Base-by-base conservation (phyloP, 2,113 vertebrate genomes). In the Azemiops feae region DNA sequence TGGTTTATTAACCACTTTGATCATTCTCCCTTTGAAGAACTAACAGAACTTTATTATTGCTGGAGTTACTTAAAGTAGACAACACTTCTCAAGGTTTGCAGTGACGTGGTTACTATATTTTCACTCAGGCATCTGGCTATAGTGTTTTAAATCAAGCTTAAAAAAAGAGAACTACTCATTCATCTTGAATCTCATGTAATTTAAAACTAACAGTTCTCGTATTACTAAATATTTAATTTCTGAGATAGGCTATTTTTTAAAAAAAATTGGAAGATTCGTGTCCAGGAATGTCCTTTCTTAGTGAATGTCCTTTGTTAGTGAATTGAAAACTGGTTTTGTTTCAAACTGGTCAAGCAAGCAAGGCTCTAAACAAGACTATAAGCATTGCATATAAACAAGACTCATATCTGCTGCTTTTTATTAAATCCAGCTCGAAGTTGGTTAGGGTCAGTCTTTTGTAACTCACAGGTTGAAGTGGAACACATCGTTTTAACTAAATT, bases 201-300 rank as follows among this genome's bases (percentile, higher is more conserved):
- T 87, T 58, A 58, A 60, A 50, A 87, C n/a, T 85, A 60, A 55
- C 27, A n/a, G 10, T 47, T 14, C 11, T 54, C 39, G 86, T 25
- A 86, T 58, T 27, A 60, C 27, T 85, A 87, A 87, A 60, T 87
- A 27, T 91, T 91, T 86, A 22, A 86, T 85, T 91, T 91, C 52
- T 16, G 23, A 58, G 23, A n/a, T 10, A 91, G 25, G 54, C 54
- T 87, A 54, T 30, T 50, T 50, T 50, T 50, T n/a, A n/a, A n/a
- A n/a, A n/a, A n/a, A 22, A 55, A 34, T 50, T 87, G 39, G 34
- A 39, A 91, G 2, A 81, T 91, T n/a, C 50, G 34, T 87, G 50
- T 87, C 55, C 25, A 87, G 85, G 43, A 91, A 87, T 58, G 18
- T 58, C 23, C 25, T 50, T 43, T 60, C n/a, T 81, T 53, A 25